These are phyloP conservation scores for Candidula unifasciata DNA, from an alignment of 2,888 invertebrate genomes.

Conservation along the genomic window DNA sequence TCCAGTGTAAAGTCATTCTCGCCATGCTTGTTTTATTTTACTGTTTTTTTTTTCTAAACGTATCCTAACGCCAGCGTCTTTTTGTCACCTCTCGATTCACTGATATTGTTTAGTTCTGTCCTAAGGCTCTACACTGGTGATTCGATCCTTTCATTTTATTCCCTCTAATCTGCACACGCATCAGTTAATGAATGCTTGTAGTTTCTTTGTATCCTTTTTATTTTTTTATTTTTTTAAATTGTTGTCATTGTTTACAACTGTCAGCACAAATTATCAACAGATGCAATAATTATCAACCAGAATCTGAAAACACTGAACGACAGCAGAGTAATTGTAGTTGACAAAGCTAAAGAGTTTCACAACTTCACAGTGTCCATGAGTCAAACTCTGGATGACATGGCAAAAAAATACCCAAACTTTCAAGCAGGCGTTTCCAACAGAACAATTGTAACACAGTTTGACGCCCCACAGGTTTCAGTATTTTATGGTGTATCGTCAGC, in stretches of 20 bases:
- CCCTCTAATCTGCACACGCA: no score
- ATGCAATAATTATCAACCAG: background rate
- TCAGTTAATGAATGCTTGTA: no score
- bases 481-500: no score
- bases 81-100: no score
- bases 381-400: background rate
- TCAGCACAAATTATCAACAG: background rate
- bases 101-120: no score
- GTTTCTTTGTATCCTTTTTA: background rate
- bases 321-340: background rate
- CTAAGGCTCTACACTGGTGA: no score
- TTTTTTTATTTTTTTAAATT: background rate
- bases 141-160: no score
- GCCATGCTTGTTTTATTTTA: no score
- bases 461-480: slow-evolving; percentile 23
- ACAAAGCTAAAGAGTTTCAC: background rate
- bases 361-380: background rate
- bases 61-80: no score
- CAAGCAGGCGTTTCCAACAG: background rate
- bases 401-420: background rate
- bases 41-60: no score
- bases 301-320: background rate
- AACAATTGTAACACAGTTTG: slow-evolving; percentile 18
- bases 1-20: no score
- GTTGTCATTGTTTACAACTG: background rate